Percentiles rank a stretch among this genome's conserved stretches.
These are phyloP conservation scores for Cremastinae sp. DNA, from an alignment of 2,888 invertebrate genomes.

Conservation along the genomic window DNA sequence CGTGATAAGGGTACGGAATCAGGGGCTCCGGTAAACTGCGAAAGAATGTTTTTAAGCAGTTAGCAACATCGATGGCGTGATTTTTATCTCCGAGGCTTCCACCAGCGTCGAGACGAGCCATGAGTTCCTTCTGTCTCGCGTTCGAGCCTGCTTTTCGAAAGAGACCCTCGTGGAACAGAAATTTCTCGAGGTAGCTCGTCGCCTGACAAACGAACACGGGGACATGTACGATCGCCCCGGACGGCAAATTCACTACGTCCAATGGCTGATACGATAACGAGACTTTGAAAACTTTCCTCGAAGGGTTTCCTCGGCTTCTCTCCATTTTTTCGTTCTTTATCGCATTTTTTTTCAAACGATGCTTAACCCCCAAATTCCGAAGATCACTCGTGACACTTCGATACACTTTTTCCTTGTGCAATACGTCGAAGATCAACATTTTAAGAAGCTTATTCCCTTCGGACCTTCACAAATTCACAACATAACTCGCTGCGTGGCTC, in stretches of 20 bases:
- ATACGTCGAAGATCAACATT: constrained; percentile 83
- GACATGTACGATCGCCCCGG: constrained; percentile 87
- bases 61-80: constrained; percentile 92
- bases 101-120: constrained; percentile 88
- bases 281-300: constrained; percentile 82
- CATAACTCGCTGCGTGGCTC: constrained; percentile 9
- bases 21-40: constrained; percentile 92
- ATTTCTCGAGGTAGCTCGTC: constrained; percentile 85
- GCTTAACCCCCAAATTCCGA: constrained; percentile 87
- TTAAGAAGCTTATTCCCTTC: constrained; percentile 64
- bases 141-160: constrained; percentile 95
- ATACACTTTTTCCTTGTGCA: constrained; percentile 82
- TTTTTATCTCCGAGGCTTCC: constrained; percentile 86
- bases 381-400: constrained; percentile 85
- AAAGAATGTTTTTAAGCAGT: constrained; percentile 92
- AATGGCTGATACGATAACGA: constrained; percentile 82
- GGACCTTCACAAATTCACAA: constrained; percentile 1
- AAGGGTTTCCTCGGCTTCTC: constrained; percentile 62
- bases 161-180: constrained; percentile 90
- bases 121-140: constrained; percentile 90
- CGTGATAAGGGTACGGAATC: constrained; percentile 88
- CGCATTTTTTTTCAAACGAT: constrained; percentile 85
- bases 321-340: constrained; percentile 77
- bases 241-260: constrained; percentile 84
- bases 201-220: constrained; percentile 88